Evolutionary conservation across 1,140 invertebrate species (phyloP).

Genomic region (Lerema accius): DNA sequence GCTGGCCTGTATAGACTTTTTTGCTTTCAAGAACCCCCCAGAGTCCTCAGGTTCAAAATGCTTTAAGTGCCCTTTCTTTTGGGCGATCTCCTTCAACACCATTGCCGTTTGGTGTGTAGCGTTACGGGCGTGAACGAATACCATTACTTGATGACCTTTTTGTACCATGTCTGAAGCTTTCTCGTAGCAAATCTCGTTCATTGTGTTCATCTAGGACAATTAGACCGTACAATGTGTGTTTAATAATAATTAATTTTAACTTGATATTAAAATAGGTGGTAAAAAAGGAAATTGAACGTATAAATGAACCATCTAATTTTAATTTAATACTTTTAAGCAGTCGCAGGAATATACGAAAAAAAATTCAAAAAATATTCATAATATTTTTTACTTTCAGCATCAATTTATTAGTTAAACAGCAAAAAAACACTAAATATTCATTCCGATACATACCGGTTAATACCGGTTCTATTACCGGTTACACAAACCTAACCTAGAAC

Average conservation of each 20-base stretch:
- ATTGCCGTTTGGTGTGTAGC: constrained; percentile 95
- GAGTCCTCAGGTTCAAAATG: constrained; percentile 87
- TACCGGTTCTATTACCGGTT: neutral
- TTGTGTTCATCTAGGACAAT: constrained; percentile 86
- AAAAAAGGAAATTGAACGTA: too few species aligned
- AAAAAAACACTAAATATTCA: too few species aligned
- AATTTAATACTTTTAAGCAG: too few species aligned
- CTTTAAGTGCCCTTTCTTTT: constrained; percentile 88
- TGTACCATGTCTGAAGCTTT: constrained; percentile 94
- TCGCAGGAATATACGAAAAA: too few species aligned
- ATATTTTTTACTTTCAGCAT: too few species aligned
- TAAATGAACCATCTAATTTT: too few species aligned
- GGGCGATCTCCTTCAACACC: constrained; percentile 89
- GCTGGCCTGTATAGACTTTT: constrained; percentile 87
- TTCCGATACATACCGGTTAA: too few species aligned
- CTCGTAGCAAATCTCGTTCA: constrained; percentile 97
- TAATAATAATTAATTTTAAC: too few species aligned
- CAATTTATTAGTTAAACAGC: too few species aligned
- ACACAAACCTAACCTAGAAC: neutral
- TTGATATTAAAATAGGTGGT: too few species aligned
- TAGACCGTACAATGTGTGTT: too few species aligned
- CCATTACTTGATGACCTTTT: constrained; percentile 98
- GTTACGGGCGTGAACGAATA: constrained; percentile 99
- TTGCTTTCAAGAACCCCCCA: constrained; percentile 84
- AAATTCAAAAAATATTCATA: too few species aligned